These are phyloP conservation scores for Dorcus parallelipipedus DNA, from an alignment of 2,888 invertebrate species.

Conservation along the genomic window DNA sequence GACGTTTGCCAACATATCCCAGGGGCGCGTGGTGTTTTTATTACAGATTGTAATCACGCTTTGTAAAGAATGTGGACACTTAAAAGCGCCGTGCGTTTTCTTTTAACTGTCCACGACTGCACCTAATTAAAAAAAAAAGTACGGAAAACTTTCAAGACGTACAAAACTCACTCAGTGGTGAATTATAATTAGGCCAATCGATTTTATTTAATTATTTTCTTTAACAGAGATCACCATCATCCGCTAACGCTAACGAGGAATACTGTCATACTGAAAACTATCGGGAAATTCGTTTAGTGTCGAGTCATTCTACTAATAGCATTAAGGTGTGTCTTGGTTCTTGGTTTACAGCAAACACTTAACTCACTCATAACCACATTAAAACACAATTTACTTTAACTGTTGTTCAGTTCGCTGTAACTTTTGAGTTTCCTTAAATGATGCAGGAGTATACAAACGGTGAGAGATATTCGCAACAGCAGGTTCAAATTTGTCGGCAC, in stretches of 20 bases:
- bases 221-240: slow-evolving; percentile 44
- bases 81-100: too few species aligned
- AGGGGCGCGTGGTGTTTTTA: too few species aligned
- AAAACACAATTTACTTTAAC: not conserved
- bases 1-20: too few species aligned
- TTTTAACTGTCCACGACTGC: too few species aligned
- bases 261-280: slow-evolving; percentile 46
- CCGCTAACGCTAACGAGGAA: slow-evolving; percentile 50
- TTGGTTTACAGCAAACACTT: too few species aligned
- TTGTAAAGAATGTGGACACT: too few species aligned
- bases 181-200: not conserved
- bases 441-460: slow-evolving; percentile 57
- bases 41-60: too few species aligned
- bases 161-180: too few species aligned
- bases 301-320: slow-evolving; percentile 68
- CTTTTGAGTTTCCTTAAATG: slow-evolving; percentile 7
- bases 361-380: not conserved
- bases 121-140: too few species aligned
- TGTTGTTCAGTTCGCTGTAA: too few species aligned
- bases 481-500: slow-evolving; percentile 40
- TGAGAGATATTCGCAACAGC: slow-evolving; percentile 49
- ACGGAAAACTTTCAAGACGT: too few species aligned
- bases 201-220: not conserved
- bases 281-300: slow-evolving; percentile 59
- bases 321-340: slow-evolving; percentile 58